Base-by-base conservation (phyloP, 1,140 invertebrate genomes). In the Drosophila prosaltans region DNA sequence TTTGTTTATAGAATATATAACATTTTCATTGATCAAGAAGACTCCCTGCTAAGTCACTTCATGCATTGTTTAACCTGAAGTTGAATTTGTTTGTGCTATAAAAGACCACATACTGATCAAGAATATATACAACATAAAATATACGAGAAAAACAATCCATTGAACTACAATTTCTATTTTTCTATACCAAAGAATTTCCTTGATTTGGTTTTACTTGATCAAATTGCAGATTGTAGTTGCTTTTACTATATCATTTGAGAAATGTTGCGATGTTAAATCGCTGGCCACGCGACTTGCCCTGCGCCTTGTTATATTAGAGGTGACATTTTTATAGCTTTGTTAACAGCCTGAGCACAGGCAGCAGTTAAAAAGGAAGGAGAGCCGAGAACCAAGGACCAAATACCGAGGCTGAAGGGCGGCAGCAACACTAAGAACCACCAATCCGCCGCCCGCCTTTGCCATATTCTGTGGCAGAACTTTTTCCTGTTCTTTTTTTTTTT, bases 291-390 rank as follows among this genome's bases (percentile, higher is more conserved):
- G 75, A 70, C 75, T 67, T 60, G n/a, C 59, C 59, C 66, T 60
- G n/a, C 59, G 54, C 61, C 57, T 69, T 66, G 45, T 64, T 65
- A 65, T 51, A 78, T 69, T 80, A 55, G 69, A 89, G 84, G 81
- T 88, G 85, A 88, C 85, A 90, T 79, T 88, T 88, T 88, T 90
- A 89, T 89, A 80, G 80, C 83, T 84, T 78, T 88, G 84, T 90
- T 90, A 88, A 88, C 81, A 90, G 78, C 57, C 45, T 59, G 51
- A 75, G 60, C 58, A 26, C 32, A 24, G 45, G 55, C 43, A 54
- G 62, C 59, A 36, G 45, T 16, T 48, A 16, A 10, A 16, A 10
- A 7, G 16, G 43, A 24, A 2, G 45, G 45, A 1, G 45, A 2
- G 8, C 5, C 0, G 45, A 3, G 21, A 1, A 24, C 21, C 21